Base-by-base conservation (phyloP, 2,797 vertebrate genomes). In the Chloroceryle inda region DNA sequence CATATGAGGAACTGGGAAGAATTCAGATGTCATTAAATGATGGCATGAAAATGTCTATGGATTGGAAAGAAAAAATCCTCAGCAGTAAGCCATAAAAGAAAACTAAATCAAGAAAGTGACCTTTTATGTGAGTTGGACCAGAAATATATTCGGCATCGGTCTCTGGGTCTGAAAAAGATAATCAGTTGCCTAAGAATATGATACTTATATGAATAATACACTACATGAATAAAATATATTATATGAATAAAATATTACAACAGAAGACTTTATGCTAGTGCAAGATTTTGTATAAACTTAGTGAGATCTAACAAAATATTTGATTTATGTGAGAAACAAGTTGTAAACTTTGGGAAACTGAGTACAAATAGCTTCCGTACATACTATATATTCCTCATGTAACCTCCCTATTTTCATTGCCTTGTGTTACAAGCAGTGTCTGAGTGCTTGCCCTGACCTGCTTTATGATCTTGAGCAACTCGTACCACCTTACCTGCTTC, bases 371-470 rank as follows among this genome's bases (percentile, higher is more conserved):
- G 27, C 6, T 8, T 14, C 37, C 23, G 2, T 22, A 9, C 9
- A 6, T 12, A 17, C 4, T 52, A 5, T 27, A 8, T 76, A n/a
- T 62, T 58, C 19, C 38, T 84, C 16, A 24, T 6, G 21, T 31
- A 45, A 56, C 52, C 50, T 66, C 33, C 59, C 17, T 61, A 24
- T 67, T 86, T 61, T 81, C 42, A 17, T 45, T 24, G 22, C 58
- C 31, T 53, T 75, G 16, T n/a, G 5, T 74, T 86, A 38, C 12
- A 42, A 29, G 13, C 66, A 44, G 15, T 9, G 9, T 33, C 35
- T 78, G 50, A 68, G 52, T 14, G 19, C 88, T 88, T 94, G 93
- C 53, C 69, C 52, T 86, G 66, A 94, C 89, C 73, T n/a, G 89
- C 56, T 63, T 37, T 64, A 19, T 49, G 63, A 45, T 69, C 69